phyloP scores from a whole-genome alignment of 2,888 invertebrate species.

The Actias luna region DNA sequence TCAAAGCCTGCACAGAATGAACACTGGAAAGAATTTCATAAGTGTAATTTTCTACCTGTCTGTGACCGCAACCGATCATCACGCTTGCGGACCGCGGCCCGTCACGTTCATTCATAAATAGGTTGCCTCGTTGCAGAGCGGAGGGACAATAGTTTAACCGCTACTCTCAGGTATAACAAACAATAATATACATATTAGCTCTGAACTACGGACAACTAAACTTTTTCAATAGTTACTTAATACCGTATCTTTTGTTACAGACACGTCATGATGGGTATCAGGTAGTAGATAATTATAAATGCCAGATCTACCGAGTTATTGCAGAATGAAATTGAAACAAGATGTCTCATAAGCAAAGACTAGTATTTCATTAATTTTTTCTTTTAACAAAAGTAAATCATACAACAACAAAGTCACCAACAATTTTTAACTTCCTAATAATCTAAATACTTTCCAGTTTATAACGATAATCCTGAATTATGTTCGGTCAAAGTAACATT shows the following conservation, averaged over 20 bases:
- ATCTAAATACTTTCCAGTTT: not conserved
- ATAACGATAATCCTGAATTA: not conserved
- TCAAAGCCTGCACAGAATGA: slow-evolving; percentile 72
- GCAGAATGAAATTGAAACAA: slow-evolving; percentile 62
- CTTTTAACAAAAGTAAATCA: not conserved
- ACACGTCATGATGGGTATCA: slow-evolving; percentile 61
- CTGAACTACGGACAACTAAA: slow-evolving; percentile 55
- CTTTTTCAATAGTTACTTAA: slow-evolving; percentile 64
- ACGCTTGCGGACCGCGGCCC: slow-evolving; percentile 62
- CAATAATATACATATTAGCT: slow-evolving; percentile 44
- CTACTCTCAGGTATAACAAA: slow-evolving; percentile 46
- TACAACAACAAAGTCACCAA: not conserved
- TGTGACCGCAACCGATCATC: slow-evolving; percentile 66
- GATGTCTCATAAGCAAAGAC: slow-evolving; percentile 39
- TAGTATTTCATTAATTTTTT: not conserved
- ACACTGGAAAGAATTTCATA: slow-evolving; percentile 78
- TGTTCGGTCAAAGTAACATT: not conserved
- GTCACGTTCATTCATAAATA: slow-evolving; percentile 82
- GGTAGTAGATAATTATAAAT: slow-evolving; percentile 71
- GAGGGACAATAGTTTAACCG: slow-evolving; percentile 54
- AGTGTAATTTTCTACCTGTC: slow-evolving; percentile 80
- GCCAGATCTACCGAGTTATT: slow-evolving; percentile 50
- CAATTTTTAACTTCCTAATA: not conserved
- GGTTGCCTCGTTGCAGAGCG: slow-evolving; percentile 25
- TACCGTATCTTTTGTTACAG: slow-evolving; percentile 64